Conservation (phyloP, 2,888 invertebrate genomes). For the Lepetodrilus schrolli region DNA sequence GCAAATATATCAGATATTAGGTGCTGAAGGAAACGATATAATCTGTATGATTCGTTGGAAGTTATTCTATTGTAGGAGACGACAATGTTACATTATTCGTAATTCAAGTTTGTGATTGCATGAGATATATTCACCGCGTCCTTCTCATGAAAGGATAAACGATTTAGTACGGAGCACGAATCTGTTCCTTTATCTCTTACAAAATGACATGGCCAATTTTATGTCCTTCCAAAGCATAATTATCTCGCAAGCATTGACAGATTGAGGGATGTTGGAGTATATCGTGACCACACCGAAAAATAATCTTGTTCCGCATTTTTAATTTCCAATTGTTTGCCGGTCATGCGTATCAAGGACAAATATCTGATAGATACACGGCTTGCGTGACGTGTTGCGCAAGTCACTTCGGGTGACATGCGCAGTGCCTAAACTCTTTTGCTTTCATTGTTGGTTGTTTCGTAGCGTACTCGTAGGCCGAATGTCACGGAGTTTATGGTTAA, state of each 20-base stretch:
- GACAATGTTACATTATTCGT: neutral
- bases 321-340: neutral
- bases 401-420: constrained; percentile 10
- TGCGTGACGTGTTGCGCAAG: constrained; percentile 20
- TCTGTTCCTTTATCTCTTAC: neutral
- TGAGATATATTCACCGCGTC: neutral
- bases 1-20: no score
- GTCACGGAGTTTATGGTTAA: no score
- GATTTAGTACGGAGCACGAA: neutral
- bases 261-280: neutral
- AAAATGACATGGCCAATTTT: neutral
- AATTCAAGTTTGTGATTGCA: neutral
- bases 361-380: constrained; percentile 16
- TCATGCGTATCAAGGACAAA: neutral
- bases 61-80: neutral
- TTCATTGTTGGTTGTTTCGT: neutral
- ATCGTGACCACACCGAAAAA: neutral
- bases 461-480: no score
- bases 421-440: constrained; percentile 7
- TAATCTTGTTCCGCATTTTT: constrained; percentile 10
- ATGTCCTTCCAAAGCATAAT: neutral
- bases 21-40: neutral
- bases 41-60: neutral
- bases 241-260: neutral
- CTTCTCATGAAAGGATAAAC: neutral